A percentile compares a stretch with the other conserved stretches of the same genome.
phyloP scores from a whole-genome alignment of 2,797 vertebrate species.

The Pampus argenteus region DNA sequence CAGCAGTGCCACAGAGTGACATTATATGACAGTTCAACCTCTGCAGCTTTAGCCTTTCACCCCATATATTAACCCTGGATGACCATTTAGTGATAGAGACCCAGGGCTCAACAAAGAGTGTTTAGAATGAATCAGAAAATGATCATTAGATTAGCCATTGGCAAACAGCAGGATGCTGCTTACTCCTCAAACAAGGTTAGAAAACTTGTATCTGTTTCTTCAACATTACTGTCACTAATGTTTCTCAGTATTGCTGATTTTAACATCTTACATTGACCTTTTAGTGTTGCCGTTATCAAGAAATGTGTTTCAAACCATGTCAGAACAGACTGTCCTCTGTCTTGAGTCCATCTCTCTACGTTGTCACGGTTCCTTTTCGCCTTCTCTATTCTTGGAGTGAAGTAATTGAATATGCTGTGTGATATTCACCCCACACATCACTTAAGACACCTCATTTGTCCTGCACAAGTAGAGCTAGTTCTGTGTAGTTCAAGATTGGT shows the following conservation, averaged over 20 bases:
- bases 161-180: not conserved
- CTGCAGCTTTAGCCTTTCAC: slow-evolving; percentile 45
- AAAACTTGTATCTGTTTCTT: not conserved
- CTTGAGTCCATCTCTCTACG: slow-evolving; percentile 17
- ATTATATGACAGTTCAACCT: slow-evolving; percentile 53
- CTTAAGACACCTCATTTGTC: slow-evolving; percentile 35
- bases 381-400: slow-evolving; percentile 81
- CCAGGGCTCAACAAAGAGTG: not conserved
- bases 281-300: not conserved
- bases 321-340: slow-evolving; percentile 58
- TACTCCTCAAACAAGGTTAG: not conserved
- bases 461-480: slow-evolving; percentile 34
- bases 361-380: slow-evolving; percentile 47
- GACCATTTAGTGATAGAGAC: slow-evolving; percentile 1
- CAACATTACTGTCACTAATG: not conserved
- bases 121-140: slow-evolving; percentile 11
- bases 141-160: not conserved
- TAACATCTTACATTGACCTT: not conserved
- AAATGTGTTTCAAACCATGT: slow-evolving; percentile 20
- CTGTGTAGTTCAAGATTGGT: slow-evolving; percentile 23
- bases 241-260: not conserved
- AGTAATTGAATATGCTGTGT: slow-evolving; percentile 81
- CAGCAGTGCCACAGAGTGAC: slow-evolving; percentile 49
- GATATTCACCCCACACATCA: slow-evolving; percentile 51
- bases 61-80: slow-evolving; percentile 24